Conservation (phyloP, 2,888 invertebrate species). For the Tromatobia lineatoria region DNA sequence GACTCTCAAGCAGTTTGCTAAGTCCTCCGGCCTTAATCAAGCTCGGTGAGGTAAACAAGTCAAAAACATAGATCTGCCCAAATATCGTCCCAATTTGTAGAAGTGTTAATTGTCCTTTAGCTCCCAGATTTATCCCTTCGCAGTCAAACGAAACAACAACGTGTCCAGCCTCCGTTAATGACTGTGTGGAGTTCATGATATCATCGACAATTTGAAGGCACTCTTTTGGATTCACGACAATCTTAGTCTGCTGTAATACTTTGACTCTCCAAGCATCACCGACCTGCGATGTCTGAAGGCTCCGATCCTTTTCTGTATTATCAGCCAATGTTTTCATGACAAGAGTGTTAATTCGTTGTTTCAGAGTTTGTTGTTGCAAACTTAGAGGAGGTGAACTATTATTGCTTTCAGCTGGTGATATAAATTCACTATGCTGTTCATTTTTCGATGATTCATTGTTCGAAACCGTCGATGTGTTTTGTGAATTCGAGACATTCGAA, state of each 20-base stretch:
- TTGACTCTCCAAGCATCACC: conserved; percentile 94
- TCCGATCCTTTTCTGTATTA: conserved; percentile 90
- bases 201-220: conserved; percentile 92
- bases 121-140: conserved; percentile 96
- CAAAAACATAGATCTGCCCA: conserved; percentile 95
- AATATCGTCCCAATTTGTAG: conserved; percentile 94
- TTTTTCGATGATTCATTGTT: conserved; percentile 70
- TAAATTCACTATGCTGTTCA: conserved; percentile 56
- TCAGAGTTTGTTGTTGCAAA: conserved; percentile 89
- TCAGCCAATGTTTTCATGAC: conserved; percentile 96
- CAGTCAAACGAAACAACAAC: conserved; percentile 95
- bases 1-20: conserved; percentile 92
- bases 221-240: conserved; percentile 93
- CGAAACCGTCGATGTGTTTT: neutral
- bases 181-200: conserved; percentile 87
- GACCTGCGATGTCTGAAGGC: conserved; percentile 81
- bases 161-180: conserved; percentile 82
- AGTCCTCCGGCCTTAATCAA: conserved; percentile 93
- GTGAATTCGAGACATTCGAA: neutral
- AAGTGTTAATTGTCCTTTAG: conserved; percentile 95
- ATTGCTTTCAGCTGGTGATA: conserved; percentile 76
- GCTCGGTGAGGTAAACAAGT: conserved; percentile 93
- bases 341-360: conserved; percentile 95
- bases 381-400: conserved; percentile 80
- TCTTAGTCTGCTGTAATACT: conserved; percentile 93